A percentile compares a stretch with the other conserved stretches of the same genome.
These are phyloP conservation scores for Eonycteris spelaea DNA, from an alignment of 2,113 vertebrate species.

Conservation along the genomic window DNA sequence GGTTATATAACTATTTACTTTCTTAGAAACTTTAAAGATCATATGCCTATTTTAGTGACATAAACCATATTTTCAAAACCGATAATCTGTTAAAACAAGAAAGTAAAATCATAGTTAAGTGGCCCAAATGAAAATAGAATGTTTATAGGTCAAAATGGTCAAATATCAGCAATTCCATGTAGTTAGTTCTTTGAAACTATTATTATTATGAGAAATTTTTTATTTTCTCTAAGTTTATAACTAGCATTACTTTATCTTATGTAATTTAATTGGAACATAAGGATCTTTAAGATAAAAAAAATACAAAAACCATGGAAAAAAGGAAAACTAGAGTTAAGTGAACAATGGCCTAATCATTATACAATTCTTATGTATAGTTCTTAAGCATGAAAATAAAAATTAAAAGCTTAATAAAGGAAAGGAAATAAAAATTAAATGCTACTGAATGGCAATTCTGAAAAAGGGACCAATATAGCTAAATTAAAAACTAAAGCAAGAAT, in stretches of 20 bases:
- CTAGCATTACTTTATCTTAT: not conserved
- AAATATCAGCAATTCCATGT: constrained; percentile 2
- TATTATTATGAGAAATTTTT: not conserved
- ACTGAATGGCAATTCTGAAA: not conserved
- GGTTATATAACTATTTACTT: not conserved
- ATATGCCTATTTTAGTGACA: not conserved
- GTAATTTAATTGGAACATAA: not conserved
- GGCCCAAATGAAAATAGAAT: not conserved
- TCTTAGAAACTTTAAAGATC: not conserved
- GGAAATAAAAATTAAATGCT: not conserved
- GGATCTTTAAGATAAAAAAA: constrained; percentile 14
- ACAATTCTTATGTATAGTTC: not conserved
- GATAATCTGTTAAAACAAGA: constrained; percentile 1
- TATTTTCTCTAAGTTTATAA: not conserved
- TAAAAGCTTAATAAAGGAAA: not conserved
- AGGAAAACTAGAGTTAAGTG: not conserved
- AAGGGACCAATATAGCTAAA: not conserved
- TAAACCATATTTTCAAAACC: not conserved
- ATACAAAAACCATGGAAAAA: not conserved
- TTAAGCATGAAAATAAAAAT: constrained; percentile 41
- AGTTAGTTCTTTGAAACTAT: not conserved
- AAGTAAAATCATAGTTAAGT: not conserved
- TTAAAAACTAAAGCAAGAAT: constrained; percentile 23
- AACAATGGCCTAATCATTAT: not conserved
- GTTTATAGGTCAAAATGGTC: not conserved